Evolutionary conservation across 2,888 invertebrate species (phyloP).

Genomic region (Dexiosoma caninum): DNA sequence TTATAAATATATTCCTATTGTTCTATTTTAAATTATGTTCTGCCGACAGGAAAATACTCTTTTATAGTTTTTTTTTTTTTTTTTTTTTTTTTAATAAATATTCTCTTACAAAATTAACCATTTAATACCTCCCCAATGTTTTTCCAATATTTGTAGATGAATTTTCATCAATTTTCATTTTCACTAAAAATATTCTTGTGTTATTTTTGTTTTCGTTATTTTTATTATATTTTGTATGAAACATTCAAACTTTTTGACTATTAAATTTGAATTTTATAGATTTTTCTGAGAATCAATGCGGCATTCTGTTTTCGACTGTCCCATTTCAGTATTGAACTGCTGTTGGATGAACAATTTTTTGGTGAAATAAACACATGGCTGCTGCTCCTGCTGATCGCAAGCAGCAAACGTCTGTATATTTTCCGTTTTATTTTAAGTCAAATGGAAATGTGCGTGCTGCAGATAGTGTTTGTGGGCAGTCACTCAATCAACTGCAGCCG

Average conservation of each 20-base stretch:
- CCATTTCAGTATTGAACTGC: constrained; percentile 32
- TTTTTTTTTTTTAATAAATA: constrained; percentile 33
- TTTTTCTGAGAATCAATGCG: constrained; percentile 45
- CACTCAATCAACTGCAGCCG: constrained; percentile 15
- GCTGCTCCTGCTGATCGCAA: constrained; percentile 41
- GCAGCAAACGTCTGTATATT: neutral
- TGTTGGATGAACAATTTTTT: constrained; percentile 32
- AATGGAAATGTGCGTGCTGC: neutral
- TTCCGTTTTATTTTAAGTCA: neutral
- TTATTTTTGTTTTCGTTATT: constrained; percentile 37
- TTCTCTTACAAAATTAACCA: constrained; percentile 31
- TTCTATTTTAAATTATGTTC: neutral
- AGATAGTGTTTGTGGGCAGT: constrained; percentile 42
- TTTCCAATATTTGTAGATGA: constrained; percentile 35
- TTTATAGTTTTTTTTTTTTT: constrained; percentile 37
- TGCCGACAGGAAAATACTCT: neutral
- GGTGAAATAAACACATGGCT: constrained; percentile 53
- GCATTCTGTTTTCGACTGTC: constrained; percentile 52
- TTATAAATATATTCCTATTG: neutral
- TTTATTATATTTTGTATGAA: constrained; percentile 40
- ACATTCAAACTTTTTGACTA: constrained; percentile 35
- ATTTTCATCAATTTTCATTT: constrained; percentile 21
- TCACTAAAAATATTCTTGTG: constrained; percentile 27
- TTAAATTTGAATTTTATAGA: constrained; percentile 52
- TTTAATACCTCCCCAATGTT: constrained; percentile 56